Evolutionary conservation across 2,113 vertebrate species (phyloP).

Genomic region (Spilogale gracilis): DNA sequence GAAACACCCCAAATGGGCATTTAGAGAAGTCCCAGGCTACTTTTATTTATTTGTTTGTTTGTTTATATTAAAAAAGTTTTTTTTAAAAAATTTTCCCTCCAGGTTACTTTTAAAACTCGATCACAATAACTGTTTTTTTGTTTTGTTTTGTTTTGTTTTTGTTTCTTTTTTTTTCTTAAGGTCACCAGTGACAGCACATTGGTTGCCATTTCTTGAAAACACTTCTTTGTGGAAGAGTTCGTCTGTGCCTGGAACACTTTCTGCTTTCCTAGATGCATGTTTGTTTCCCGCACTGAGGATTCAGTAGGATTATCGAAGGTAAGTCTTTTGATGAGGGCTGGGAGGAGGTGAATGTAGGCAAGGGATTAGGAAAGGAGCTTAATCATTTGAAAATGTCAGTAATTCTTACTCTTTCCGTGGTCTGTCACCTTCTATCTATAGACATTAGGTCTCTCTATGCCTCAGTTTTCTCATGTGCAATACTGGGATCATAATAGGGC

Average conservation of each 20-base stretch:
- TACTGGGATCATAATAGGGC: not conserved
- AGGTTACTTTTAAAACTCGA: no score
- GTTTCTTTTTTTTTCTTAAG: not conserved
- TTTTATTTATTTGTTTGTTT: no score
- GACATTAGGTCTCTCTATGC: not conserved
- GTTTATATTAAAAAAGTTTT: no score
- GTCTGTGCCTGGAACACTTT: not conserved
- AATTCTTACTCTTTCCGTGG: not conserved
- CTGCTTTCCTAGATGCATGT: not conserved
- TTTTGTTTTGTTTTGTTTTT: no score
- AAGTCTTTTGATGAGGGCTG: not conserved
- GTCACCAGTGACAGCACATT: not conserved
- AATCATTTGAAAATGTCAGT: not conserved
- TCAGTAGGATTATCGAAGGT: not conserved
- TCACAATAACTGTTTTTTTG: no score
- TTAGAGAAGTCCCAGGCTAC: not conserved
- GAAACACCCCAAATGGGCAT: not conserved
- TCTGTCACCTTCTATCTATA: not conserved
- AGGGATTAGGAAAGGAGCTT: not conserved
- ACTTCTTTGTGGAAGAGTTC: not conserved
- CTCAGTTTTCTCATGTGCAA: not conserved
- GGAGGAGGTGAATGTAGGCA: not conserved
- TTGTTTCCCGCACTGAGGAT: slow-evolving; percentile 24
- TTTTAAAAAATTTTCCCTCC: no score
- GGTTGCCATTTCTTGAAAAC: not conserved